Percentiles rank a stretch among this genome's conserved stretches.
Conservation (phyloP, 2,888 invertebrate genomes). For the Tenthredo notha region DNA sequence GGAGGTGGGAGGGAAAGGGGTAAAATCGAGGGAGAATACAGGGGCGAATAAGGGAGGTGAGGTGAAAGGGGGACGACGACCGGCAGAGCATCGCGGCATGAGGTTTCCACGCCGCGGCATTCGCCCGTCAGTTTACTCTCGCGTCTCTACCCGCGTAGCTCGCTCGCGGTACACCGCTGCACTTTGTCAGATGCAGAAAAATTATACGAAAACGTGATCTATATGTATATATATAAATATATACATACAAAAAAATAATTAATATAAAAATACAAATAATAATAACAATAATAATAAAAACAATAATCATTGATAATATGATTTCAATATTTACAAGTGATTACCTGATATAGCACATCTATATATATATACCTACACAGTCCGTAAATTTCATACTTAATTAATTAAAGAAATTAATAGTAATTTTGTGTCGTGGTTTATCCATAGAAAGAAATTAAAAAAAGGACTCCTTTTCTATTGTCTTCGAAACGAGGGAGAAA, state of each 20-base stretch:
- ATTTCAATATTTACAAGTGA: background rate
- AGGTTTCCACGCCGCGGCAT: conserved; percentile 73
- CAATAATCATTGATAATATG: background rate
- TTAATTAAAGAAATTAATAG: background rate
- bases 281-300: background rate
- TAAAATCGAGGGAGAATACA: background rate
- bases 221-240: too few relatives aligned
- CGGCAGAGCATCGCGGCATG: conserved; percentile 67
- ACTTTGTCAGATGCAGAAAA: background rate
- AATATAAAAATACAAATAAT: background rate
- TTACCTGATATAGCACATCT: background rate
- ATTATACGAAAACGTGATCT: background rate
- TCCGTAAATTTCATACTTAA: too few relatives aligned
- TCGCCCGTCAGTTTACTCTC: conserved; percentile 75
- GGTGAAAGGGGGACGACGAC: background rate
- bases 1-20: conserved; percentile 23
- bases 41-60: conserved; percentile 6
- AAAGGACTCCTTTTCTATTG: background rate
- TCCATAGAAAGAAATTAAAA: background rate
- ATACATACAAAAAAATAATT: too few relatives aligned
- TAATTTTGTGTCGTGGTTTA: background rate
- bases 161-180: conserved; percentile 45
- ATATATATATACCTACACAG: too few relatives aligned
- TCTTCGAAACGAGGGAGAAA: background rate
- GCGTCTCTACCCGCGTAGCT: conserved; percentile 73